These are phyloP conservation scores for Haliclona indistincta DNA, from an alignment of 37 sponge, comb jelly and placozoan genomes.

Conservation along the genomic window DNA sequence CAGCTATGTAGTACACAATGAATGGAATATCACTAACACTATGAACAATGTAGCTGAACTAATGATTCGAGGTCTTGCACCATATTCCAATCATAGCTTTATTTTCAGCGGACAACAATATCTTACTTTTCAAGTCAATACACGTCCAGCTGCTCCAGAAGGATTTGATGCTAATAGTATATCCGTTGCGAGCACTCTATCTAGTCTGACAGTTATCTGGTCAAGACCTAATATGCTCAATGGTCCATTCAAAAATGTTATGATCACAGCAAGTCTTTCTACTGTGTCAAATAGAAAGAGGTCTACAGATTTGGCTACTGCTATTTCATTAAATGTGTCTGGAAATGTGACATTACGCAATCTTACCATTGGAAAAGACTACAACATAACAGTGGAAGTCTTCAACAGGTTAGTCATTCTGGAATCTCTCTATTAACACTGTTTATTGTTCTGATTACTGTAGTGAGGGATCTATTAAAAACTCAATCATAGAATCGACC, in stretches of 20 bases:
- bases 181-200: background rate
- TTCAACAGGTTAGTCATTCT: constrained; percentile 1
- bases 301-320: too few relatives aligned
- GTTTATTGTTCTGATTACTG: too few relatives aligned
- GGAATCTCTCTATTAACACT: too few relatives aligned
- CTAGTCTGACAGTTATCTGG: background rate
- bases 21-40: background rate
- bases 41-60: background rate
- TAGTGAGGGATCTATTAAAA: too few relatives aligned
- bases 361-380: background rate
- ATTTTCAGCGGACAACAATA: too few relatives aligned
- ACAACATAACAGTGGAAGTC: background rate
- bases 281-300: background rate
- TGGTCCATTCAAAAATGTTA: background rate
- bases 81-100: constrained; percentile 1
- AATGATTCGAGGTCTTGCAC: background rate
- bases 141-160: background rate
- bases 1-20: background rate
- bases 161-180: constrained; percentile 6
- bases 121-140: background rate
- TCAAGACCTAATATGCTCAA: background rate
- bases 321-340: too few relatives aligned
- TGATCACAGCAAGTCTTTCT: background rate
- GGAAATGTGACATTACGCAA: too few relatives aligned
- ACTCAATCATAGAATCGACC: too few relatives aligned